Conservation (phyloP, 2,113 vertebrate genomes). For the Leptocoma aspasia region DNA sequence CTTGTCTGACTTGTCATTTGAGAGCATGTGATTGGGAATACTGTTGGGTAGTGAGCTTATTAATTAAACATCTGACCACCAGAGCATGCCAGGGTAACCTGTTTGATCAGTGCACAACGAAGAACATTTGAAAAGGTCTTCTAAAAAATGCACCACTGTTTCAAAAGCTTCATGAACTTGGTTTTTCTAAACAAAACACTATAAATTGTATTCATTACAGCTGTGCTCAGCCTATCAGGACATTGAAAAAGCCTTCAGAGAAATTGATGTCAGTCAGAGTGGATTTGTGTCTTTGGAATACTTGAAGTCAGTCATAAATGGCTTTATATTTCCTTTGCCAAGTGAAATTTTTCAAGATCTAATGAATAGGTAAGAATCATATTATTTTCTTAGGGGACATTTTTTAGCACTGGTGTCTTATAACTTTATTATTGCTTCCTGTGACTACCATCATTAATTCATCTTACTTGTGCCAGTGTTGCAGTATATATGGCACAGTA, state of each 20-base stretch:
- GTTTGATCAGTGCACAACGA: slow-evolving; percentile 61
- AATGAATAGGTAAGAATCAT: slow-evolving; percentile 74
- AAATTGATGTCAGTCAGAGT: slow-evolving; percentile 64
- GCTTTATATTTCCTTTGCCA: slow-evolving; percentile 72
- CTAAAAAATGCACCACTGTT: slow-evolving; percentile 31
- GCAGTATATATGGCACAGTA: neutral
- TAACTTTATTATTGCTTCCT: slow-evolving; percentile 16
- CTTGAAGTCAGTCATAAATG: slow-evolving; percentile 75
- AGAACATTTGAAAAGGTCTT: neutral
- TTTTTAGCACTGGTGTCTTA: neutral
- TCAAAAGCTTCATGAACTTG: neutral
- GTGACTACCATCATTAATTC: slow-evolving; percentile 19
- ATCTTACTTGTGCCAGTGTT: neutral
- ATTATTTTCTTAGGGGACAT: slow-evolving; percentile 33
- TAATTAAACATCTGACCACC: slow-evolving; percentile 69
- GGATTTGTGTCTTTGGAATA: slow-evolving; percentile 74
- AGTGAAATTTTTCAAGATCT: slow-evolving; percentile 73
- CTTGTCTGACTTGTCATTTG: slow-evolving; percentile 46
- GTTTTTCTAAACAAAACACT: slow-evolving; percentile 4
- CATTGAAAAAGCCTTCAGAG: slow-evolving; percentile 69
- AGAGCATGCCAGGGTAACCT: slow-evolving; percentile 30
- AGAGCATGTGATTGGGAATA: neutral
- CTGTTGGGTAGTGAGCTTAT: slow-evolving; percentile 39
- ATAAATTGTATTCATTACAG: slow-evolving; percentile 45
- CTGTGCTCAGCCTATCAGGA: slow-evolving; percentile 30